Base-by-base conservation (phyloP, 2,113 vertebrate species). In the Tyrannus savana region DNA sequence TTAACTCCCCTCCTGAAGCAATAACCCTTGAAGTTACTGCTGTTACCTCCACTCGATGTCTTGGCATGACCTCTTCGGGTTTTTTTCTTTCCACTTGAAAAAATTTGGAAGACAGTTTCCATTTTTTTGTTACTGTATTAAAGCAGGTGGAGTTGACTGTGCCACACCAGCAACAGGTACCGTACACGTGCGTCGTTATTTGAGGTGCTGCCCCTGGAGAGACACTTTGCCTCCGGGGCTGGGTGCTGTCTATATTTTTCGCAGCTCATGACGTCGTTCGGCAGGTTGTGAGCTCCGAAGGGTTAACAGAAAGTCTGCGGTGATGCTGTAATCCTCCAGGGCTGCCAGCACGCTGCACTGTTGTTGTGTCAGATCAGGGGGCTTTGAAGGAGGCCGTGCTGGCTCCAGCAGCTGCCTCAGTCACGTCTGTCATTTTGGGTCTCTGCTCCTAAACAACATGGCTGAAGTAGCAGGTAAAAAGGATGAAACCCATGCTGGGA, bases 261-360 rank as follows among this genome's bases (percentile, higher is more conserved):
- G 5, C 22, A 37, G 53, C 7, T 84, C 10, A 1, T n/a, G 23
- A 21, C 33, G 0, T 22, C 4, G 2, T 31, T 63, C 30, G 33
- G 67, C 71, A 52, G 58, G 47, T 31, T 60, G 68, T 58, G 90
- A 63, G 66, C 80, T 85, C 33, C 4, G 6, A 95, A 87, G 88
- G 74, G 95, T 97, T 97, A 96, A 96, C 31, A n/a, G 73, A 30
- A 11, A 96, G 80, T 11, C 86, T 53, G 86, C 62, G 1, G 82
- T 47, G 85, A 59, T 91, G 94, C 92, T 96, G 94, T 92, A 97
- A 94, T 97, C 93, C 93, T 92, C 41, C 84, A 50, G 93, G 94
- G 62, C 96, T 79, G 92, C 95, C 96, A 95, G 93, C 86, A 81
- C 1, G 88, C 90, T 68, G 89, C 96, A 95, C 76, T 97, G 94